These are phyloP conservation scores for Thymelicus lineola DNA, from an alignment of 2,888 invertebrate genomes.

Conservation along the genomic window DNA sequence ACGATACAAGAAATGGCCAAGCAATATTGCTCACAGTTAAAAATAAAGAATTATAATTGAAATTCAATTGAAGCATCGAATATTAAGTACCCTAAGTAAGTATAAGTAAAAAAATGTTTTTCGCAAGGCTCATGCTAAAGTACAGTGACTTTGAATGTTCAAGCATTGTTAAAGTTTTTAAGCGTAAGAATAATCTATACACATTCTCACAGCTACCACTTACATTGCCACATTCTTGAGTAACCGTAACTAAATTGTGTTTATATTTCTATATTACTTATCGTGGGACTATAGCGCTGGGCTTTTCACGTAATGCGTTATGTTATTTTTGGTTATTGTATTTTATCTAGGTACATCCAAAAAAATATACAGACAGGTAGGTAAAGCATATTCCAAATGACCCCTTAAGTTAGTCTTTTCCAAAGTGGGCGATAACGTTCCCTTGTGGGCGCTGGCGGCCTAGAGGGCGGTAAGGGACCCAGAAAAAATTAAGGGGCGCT, in stretches of 20 bases:
- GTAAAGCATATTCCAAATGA: no score
- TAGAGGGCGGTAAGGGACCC: no score
- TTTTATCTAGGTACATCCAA: no score
- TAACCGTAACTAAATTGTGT: conserved; percentile 28
- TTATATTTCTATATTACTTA: conserved; percentile 26
- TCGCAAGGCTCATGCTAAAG: conserved; percentile 21
- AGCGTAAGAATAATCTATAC: conserved; percentile 21
- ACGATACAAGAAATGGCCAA: no score
- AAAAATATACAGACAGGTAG: no score
- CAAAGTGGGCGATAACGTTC: no score
- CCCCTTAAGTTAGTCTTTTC: no score
- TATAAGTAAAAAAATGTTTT: conserved; percentile 13
- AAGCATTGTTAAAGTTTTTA: conserved; percentile 36
- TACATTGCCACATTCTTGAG: conserved; percentile 27
- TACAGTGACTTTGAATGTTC: conserved; percentile 22
- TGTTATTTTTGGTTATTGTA: not conserved
- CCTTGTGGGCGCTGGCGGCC: no score
- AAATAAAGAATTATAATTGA: no score
- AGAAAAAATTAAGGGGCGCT: no score
- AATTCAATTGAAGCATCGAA: no score
- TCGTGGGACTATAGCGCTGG: conserved; percentile 18
- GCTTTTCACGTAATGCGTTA: not conserved
- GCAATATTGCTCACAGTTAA: no score
- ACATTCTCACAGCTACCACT: conserved; percentile 34
- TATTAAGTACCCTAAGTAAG: not conserved